Base-by-base conservation (phyloP, 2,888 invertebrate genomes). In the Oscheius myriophilus region DNA sequence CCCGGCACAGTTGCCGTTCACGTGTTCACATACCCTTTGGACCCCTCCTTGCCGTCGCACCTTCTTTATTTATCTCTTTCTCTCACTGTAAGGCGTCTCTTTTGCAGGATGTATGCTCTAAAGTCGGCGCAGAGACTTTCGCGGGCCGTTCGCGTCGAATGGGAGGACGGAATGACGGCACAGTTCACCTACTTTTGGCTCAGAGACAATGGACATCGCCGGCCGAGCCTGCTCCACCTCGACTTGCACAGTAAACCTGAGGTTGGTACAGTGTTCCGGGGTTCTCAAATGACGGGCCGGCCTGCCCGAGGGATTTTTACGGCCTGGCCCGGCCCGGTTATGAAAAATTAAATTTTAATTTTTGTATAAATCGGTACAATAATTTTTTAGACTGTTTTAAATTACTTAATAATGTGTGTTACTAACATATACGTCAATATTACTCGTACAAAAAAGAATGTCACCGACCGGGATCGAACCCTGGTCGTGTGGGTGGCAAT, bases 151-250 rank as follows among this genome's bases (percentile, higher is more conserved):
- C 71, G 76, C 25, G 72, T 80, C 16, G 79, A 78, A 63, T 81
- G 81, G 81, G 81, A 79, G 61, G 82, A 82, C 67, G 82, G 82
- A 1, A 54, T 79, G 52, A 52, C 66, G 18, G 80, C 82, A 2
- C 54, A 76, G 45, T 82, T 82, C 68, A 72, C 76, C 39, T 82
- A 76, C 64, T 72, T 82, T 21, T 82, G 82, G 82, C 75, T 82
- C 25, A 64, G 79, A n/a, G 82, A 82, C 70, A 80, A 80, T 67
- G 61, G 67, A n/a, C 54, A 70, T 43, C 59, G 69, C 18, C 69
- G 81, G 18, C 82, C 82, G 14, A 72, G 75, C 12, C 76, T 82
- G 23, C 70, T 82, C n/a, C 82, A 82, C 57, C 67, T 82, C 41
- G 82, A 82, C 67, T 69, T 82, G 42, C 62, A 82, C 68, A 67